Base-by-base conservation (phyloP, 2,888 invertebrate genomes). In the Stenoptilia bipunctidactyla region DNA sequence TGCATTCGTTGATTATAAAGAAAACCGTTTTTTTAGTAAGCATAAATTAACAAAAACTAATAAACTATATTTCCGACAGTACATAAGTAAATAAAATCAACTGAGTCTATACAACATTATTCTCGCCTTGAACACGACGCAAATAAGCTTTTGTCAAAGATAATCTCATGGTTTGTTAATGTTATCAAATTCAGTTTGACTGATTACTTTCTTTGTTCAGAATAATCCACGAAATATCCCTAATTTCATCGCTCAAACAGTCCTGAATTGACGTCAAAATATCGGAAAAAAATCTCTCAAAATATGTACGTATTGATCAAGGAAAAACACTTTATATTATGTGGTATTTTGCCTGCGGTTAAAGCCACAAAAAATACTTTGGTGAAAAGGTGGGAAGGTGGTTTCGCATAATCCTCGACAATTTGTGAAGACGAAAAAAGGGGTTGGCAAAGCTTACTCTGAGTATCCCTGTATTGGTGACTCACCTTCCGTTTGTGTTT, bases 371-470 rank as follows among this genome's bases (percentile, higher is more conserved):
- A 74, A 63, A 76, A 74, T 34, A 74, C 69, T 74, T 72, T 72
- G 67, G 63, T 58, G 66, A 64, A 68, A 79, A 79, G 75, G 76
- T 79, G 75, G 65, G 68, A 77, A n/a, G n/a, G 71, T 69, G 66
- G 62, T 70, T 61, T 54, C 58, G 60, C 70, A 68, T 80, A 80
- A 80, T 82, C 79, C 75, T 55, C 63, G 72, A 73, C 77, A 74
- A 82, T 82, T 82, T 79, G 72, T 66, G 66, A 73, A 77, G 73
- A 34, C 13, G 60, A 73, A 70, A 73, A 79, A 80, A 80, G 73
- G 76, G 80, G 79, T 75, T 61, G 58, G 35, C 40, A n/a, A n/a
- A 3, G 30, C n/a, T 12, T 30, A 20, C 8, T 30, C 33, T 15
- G 6, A 33, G 9, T 25, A 20, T 39, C 13, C 49, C 60, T 55